A percentile compares a stretch with the other conserved stretches of the same genome.
Evolutionary conservation across 1,140 invertebrate species (phyloP).

Genomic region (Myzus persicae): DNA sequence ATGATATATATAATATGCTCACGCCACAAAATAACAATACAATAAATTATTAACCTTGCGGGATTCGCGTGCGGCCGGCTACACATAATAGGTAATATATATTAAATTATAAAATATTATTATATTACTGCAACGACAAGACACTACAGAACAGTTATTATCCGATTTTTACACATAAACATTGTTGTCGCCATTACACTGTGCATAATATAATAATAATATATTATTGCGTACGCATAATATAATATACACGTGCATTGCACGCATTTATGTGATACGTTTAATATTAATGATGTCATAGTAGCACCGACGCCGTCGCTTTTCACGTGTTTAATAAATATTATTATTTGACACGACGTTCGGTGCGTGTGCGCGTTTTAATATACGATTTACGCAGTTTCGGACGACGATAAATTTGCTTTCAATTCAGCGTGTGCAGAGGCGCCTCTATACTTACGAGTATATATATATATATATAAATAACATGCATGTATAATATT

Average conservation of each 20-base stretch:
- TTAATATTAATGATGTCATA: neutral
- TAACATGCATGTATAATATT: neutral
- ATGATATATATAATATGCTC: too few species aligned
- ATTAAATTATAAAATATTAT: too few species aligned
- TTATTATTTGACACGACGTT: neutral
- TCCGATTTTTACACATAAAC: too few species aligned
- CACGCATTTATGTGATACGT: neutral
- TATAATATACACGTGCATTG: neutral
- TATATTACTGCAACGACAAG: too few species aligned
- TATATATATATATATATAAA: too few species aligned
- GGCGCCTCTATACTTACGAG: neutral
- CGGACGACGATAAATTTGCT: neutral
- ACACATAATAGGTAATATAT: too few species aligned
- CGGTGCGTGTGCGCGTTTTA: neutral
- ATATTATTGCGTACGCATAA: neutral
- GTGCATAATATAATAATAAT: neutral
- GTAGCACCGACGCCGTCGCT: neutral
- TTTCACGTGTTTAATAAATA: slow-evolving; percentile 34
- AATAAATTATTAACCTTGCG: too few species aligned
- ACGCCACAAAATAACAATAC: too few species aligned
- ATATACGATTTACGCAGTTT: neutral
- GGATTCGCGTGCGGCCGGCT: too few species aligned
- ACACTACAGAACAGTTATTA: too few species aligned
- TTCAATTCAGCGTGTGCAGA: neutral
- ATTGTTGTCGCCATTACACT: too few species aligned